Evolutionary conservation across 2,888 invertebrate species (phyloP), one percentile per base, ranked within the genome.

Genomic region (Caenorhabditis sulstoni): DNA sequence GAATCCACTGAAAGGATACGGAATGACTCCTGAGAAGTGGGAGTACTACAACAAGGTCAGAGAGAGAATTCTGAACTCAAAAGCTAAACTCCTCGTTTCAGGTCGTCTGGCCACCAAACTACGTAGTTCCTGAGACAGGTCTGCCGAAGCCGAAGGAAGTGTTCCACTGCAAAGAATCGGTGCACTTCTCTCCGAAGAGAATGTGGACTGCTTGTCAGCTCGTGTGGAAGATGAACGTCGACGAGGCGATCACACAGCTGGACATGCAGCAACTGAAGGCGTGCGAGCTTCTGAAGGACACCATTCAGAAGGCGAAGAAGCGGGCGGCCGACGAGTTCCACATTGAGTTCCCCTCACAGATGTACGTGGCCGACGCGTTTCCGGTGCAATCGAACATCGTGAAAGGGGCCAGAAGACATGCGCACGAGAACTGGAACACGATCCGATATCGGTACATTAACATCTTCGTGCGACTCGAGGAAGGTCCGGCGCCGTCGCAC

Each of bases 21-120:
- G 87, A 23, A 85, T 86, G 82, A 89, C 89, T n/a, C 89, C 89
- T 1, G 88, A 89, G 57, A 89, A 89, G 75, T 89, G 89, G 89
- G 88, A 89, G 59, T 87, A 89, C 74, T 87, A 89, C 78, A 89
- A 89, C 74, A 88, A 89, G 79, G 87, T 79, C 14, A 52, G 44
- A 11, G 50, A 7, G 14, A 7, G 2, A 41, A 8, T 11, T 41
- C 41, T 8, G 7, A 2, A 8, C 41, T 11, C 41, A 11, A 11
- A 14, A 3, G 3, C 41, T 50, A 29, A 41, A 20, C 3, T 50
- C 12, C 5, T 16, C 1, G 49, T 41, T 86, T 75, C 59, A 86
- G 87, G 83, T 88, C 20, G 87, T 89, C 8, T 89, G 89, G 89
- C 88, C 88, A n/a, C 86, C 87, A 22, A 81, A 86, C 59, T 86